Evolutionary conservation across 2,888 invertebrate genomes (phyloP).

Genomic region (Morinoia aosen): DNA sequence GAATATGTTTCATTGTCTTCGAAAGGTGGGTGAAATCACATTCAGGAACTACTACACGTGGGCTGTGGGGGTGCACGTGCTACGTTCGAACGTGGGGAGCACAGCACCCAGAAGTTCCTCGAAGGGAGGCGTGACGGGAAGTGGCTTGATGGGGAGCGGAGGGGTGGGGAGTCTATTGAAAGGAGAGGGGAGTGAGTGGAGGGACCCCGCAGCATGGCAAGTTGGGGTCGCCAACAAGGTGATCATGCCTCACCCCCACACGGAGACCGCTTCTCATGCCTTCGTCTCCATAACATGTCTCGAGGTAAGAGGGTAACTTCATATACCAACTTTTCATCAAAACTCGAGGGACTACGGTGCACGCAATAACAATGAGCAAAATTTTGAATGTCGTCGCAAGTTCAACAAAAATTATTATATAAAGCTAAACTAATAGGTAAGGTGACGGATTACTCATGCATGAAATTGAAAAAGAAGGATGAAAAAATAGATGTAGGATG

Average conservation of each 20-base stretch:
- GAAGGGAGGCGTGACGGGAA: conserved; percentile 55
- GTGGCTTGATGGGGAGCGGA: conserved; percentile 54
- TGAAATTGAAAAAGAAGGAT: no score
- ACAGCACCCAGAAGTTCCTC: conserved; percentile 19
- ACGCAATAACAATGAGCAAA: not conserved
- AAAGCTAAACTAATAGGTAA: no score
- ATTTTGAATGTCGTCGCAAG: no score
- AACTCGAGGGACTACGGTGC: not conserved
- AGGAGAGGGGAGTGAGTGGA: conserved; percentile 61
- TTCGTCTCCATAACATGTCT: conserved; percentile 66
- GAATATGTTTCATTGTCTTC: not conserved
- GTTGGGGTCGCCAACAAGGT: conserved; percentile 66
- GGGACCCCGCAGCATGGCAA: conserved; percentile 65
- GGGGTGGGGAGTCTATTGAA: conserved; percentile 44
- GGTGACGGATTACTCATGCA: no score
- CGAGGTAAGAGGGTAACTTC: conserved; percentile 56
- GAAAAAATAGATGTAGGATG: no score
- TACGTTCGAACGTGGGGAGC: conserved; percentile 55
- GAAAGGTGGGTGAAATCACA: conserved; percentile 65
- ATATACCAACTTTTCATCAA: not conserved
- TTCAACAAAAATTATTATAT: no score
- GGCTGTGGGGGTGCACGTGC: conserved; percentile 66
- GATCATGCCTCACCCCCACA: conserved; percentile 67
- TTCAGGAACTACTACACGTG: conserved; percentile 68
- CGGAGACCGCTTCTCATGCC: conserved; percentile 66